Evolutionary conservation across 2,888 invertebrate genomes (phyloP).

Genomic region (Nebria salina): DNA sequence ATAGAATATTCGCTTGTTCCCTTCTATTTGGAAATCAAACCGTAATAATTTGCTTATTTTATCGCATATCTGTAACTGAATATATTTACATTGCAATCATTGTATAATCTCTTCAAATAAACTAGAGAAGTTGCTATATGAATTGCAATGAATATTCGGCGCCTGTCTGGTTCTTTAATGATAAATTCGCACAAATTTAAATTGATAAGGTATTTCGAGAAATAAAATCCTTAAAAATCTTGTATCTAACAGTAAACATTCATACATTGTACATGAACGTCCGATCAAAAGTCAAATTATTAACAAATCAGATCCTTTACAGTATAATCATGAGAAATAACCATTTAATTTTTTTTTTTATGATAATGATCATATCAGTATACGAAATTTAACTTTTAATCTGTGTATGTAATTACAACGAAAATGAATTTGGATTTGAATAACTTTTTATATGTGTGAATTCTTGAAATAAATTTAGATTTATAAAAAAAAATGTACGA

Average conservation of each 20-base stretch:
- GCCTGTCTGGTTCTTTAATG: neutral
- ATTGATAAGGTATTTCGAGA: neutral
- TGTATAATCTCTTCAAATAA: neutral
- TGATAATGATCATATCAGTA: no score
- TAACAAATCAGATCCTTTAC: no score
- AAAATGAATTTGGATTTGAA: no score
- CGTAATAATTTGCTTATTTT: neutral
- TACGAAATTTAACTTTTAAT: no score
- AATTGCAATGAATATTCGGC: neutral
- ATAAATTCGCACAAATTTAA: neutral
- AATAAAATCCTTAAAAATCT: neutral
- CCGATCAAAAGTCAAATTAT: no score
- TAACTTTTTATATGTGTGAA: no score
- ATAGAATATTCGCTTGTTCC: no score
- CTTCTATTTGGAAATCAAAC: neutral
- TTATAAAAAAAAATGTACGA: neutral
- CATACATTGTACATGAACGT: neutral
- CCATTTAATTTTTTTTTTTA: no score
- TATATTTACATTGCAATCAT: neutral
- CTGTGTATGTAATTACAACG: no score
- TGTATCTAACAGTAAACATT: neutral
- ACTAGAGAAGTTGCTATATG: neutral
- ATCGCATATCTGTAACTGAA: neutral
- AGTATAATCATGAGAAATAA: no score
- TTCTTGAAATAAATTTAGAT: neutral